A percentile compares a stretch with the other conserved stretches of the same genome.
Evolutionary conservation across 2,113 vertebrate genomes (phyloP).

Genomic region (Sorex araneus): DNA sequence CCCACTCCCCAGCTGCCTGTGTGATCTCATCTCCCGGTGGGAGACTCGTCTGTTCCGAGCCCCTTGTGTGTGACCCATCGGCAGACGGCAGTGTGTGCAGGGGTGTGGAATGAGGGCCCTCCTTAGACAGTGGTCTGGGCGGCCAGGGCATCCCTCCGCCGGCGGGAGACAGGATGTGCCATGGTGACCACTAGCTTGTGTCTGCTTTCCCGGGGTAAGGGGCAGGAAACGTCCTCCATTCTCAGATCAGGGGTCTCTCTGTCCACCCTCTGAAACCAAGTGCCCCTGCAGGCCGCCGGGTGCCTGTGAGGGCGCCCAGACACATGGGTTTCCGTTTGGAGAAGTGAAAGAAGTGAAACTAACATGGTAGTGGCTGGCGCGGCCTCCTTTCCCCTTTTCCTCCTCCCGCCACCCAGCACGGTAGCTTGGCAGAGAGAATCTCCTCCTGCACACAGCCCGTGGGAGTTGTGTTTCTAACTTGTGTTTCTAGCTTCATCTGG

Average conservation of each 20-base stretch:
- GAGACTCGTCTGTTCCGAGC: not conserved
- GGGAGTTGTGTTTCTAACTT: not conserved
- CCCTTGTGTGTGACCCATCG: too few relatives aligned
- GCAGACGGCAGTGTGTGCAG: too few relatives aligned
- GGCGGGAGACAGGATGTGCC: not conserved
- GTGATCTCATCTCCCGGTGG: not conserved
- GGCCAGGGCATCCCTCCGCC: slow-evolving; percentile 23
- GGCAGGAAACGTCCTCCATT: slow-evolving; percentile 71
- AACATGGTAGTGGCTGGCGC: not conserved
- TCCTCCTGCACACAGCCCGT: not conserved
- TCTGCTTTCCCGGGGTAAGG: slow-evolving; percentile 14
- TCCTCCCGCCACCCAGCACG: not conserved
- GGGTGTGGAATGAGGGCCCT: not conserved
- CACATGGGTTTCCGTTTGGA: not conserved
- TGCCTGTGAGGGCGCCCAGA: not conserved
- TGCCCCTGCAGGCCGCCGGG: not conserved
- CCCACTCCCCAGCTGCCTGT: not conserved
- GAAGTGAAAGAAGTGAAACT: not conserved
- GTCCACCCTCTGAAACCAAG: slow-evolving; percentile 34
- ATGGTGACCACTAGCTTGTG: not conserved
- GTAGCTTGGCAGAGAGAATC: too few relatives aligned
- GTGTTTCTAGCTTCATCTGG: not conserved
- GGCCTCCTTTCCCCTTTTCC: too few relatives aligned
- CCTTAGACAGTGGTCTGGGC: slow-evolving; percentile 10
- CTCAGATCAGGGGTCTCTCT: slow-evolving; percentile 21